A percentile compares a stretch with the other conserved stretches of the same genome.
These are phyloP conservation scores for Poeciliopsis gracilis DNA, from an alignment of 2,797 vertebrate genomes.

Conservation along the genomic window DNA sequence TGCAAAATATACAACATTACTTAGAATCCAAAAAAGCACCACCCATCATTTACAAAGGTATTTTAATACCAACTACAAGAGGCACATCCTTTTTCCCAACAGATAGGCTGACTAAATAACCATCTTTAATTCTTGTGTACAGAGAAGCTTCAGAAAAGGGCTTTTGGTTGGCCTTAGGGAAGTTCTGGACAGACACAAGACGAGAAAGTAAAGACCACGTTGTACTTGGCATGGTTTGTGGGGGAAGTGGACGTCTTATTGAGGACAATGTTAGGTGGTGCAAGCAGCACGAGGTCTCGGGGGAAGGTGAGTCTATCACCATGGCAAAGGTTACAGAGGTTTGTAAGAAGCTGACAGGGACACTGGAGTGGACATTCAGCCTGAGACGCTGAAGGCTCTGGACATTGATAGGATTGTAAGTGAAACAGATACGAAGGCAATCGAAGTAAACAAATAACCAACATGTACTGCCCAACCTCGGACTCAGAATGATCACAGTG, in stretches of 20 bases:
- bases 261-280: background rate
- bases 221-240: background rate
- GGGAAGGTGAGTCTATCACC: constrained; percentile 2
- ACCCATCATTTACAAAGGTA: background rate
- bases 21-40: background rate
- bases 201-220: background rate
- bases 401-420: background rate
- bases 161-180: background rate
- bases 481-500: background rate
- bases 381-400: background rate
- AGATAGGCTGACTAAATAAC: background rate
- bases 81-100: background rate
- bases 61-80: background rate
- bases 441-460: constrained; percentile 3
- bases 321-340: background rate
- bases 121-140: background rate
- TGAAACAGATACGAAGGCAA: background rate
- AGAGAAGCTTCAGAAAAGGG: background rate
- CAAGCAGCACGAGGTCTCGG: background rate
- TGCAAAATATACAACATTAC: background rate
- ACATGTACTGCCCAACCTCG: background rate
- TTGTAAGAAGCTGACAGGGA: background rate
- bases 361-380: background rate
- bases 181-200: background rate
- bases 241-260: background rate